phyloP scores from a whole-genome alignment of 2,888 invertebrate genomes.

The Artemia sp. region DNA sequence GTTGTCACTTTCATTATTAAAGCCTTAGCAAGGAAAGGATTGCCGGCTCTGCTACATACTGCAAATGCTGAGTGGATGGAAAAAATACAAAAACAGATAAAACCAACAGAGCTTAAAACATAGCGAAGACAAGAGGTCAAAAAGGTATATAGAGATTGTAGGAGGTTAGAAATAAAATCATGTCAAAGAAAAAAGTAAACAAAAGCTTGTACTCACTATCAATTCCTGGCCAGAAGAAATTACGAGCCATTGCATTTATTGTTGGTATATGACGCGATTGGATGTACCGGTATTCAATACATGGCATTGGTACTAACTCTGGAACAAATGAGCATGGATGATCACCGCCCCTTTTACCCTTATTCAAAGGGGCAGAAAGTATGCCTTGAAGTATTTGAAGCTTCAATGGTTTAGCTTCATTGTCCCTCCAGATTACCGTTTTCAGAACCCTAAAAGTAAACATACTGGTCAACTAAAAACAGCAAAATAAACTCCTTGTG shows the following conservation, averaged over 20 bases:
- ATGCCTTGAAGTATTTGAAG: slow-evolving; percentile 49
- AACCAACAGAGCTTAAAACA: no score
- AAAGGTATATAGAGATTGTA: no score
- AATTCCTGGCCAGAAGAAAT: slow-evolving; percentile 81
- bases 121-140: not conserved
- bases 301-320: not conserved
- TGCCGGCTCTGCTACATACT: no score
- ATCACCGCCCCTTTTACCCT: slow-evolving; percentile 34
- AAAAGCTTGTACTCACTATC: slow-evolving; percentile 48
- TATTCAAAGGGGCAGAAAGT: slow-evolving; percentile 27
- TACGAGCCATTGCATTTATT: slow-evolving; percentile 61
- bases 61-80: no score
- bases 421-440: slow-evolving; percentile 64
- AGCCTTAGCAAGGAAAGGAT: no score
- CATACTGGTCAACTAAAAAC: not conserved
- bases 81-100: no score
- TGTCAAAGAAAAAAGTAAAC: not conserved
- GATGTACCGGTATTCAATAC: slow-evolving; percentile 68
- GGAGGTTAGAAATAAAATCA: not conserved
- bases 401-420: slow-evolving; percentile 48
- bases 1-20: no score
- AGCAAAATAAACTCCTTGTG: no score
- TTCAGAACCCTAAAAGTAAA: slow-evolving; percentile 43
- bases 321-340: slow-evolving; percentile 33
- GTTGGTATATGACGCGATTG: slow-evolving; percentile 72